phyloP scores from a whole-genome alignment of 2,888 invertebrate species.

The Synergus itoensis region DNA sequence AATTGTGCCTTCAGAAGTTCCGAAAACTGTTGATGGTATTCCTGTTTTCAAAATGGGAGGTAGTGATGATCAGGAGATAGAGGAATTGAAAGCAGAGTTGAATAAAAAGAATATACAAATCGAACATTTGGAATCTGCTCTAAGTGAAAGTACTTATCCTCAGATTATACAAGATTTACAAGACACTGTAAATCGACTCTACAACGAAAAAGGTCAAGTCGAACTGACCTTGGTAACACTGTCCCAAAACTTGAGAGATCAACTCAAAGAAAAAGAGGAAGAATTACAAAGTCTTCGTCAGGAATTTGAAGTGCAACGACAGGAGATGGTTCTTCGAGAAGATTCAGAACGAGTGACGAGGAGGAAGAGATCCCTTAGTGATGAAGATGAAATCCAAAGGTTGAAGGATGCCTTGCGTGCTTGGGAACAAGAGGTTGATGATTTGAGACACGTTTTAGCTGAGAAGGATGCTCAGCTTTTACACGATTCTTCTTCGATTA shows the following conservation, averaged over 20 bases:
- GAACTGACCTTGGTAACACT: slow-evolving; percentile 61
- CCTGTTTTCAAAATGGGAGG: slow-evolving; percentile 63
- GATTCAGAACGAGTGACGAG: slow-evolving; percentile 43
- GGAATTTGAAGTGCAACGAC: slow-evolving; percentile 50
- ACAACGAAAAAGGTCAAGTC: slow-evolving; percentile 66
- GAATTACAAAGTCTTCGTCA: slow-evolving; percentile 58
- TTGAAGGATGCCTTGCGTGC: slow-evolving; percentile 66
- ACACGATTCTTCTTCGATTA: slow-evolving; percentile 61
- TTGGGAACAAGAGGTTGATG: slow-evolving; percentile 67
- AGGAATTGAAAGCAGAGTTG: slow-evolving; percentile 60
- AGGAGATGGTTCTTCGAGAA: slow-evolving; percentile 54
- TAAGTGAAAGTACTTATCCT: slow-evolving; percentile 77
- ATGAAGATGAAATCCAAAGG: slow-evolving; percentile 63
- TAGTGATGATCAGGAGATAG: slow-evolving; percentile 56
- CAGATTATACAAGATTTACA: slow-evolving; percentile 75
- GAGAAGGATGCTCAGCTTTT: slow-evolving; percentile 65
- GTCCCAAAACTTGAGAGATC: slow-evolving; percentile 57
- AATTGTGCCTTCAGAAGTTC: slow-evolving; percentile 42
- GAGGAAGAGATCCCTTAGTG: slow-evolving; percentile 45
- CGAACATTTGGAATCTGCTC: slow-evolving; percentile 85
- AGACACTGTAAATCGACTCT: slow-evolving; percentile 68
- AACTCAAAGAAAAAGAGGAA: slow-evolving; percentile 61
- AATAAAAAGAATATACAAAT: slow-evolving; percentile 87
- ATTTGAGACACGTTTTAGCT: slow-evolving; percentile 61
- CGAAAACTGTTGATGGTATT: slow-evolving; percentile 62